Evolutionary conservation across 2,888 invertebrate genomes (phyloP).

Genomic region (Camponotus fellah): DNA sequence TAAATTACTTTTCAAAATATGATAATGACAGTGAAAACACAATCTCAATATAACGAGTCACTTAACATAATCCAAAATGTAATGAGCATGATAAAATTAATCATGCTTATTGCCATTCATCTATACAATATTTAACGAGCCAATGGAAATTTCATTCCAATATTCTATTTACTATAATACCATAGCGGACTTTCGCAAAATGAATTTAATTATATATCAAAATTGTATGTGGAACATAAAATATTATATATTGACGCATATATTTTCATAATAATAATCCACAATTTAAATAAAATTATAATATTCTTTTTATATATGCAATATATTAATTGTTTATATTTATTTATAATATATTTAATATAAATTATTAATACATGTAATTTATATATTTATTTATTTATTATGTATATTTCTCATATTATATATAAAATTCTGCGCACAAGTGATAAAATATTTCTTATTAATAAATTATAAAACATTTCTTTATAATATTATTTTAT

Average conservation of each 20-base stretch:
- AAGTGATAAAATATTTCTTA: not conserved
- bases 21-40: not conserved
- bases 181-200: not conserved
- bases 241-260: not conserved
- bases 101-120: not conserved
- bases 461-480: no score
- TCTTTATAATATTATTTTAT: no score
- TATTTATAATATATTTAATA: not conserved
- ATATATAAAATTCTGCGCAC: not conserved
- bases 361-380: no score
- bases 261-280: not conserved
- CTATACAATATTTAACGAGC: constrained; percentile 10
- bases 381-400: not conserved
- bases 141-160: not conserved
- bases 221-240: not conserved
- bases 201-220: not conserved
- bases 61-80: constrained; percentile 3
- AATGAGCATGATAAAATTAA: not conserved
- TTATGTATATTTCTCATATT: no score
- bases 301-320: not conserved
- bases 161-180: not conserved
- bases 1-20: constrained; percentile 7
- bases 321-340: not conserved
- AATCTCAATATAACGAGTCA: not conserved
- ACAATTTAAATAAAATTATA: not conserved